A percentile compares a stretch with the other conserved stretches of the same genome.
Evolutionary conservation across 1,140 invertebrate genomes (phyloP).

Genomic region (Formica exsecta): DNA sequence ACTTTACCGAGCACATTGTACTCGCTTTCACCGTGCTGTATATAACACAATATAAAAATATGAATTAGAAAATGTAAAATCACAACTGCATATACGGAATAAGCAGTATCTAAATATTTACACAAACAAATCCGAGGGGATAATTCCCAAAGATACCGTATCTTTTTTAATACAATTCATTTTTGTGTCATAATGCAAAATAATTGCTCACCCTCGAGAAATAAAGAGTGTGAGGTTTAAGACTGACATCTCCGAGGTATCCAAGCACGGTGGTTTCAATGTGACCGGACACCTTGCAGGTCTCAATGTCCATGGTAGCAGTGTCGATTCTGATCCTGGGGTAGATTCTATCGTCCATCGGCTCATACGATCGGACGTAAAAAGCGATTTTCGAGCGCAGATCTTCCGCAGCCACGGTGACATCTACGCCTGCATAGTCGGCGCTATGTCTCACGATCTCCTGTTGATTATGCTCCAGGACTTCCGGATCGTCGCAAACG

Average conservation of each 20-base stretch:
- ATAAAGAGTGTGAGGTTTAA: slow-evolving; percentile 91
- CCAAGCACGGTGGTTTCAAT: slow-evolving; percentile 92
- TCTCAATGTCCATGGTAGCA: slow-evolving; percentile 88
- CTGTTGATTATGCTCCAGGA: slow-evolving; percentile 95
- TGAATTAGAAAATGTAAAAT: not conserved
- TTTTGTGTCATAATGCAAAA: not conserved
- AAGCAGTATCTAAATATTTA: too few relatives aligned
- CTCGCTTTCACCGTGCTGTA: slow-evolving; percentile 96
- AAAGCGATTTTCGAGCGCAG: slow-evolving; percentile 94
- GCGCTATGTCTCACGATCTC: slow-evolving; percentile 96
- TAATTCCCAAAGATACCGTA: too few relatives aligned
- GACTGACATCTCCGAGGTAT: slow-evolving; percentile 92
- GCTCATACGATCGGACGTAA: slow-evolving; percentile 93
- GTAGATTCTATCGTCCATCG: slow-evolving; percentile 88
- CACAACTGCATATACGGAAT: not conserved
- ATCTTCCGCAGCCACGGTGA: slow-evolving; percentile 92
- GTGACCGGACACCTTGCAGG: slow-evolving; percentile 89
- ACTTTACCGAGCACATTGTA: slow-evolving; percentile 96
- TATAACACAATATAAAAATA: not conserved
- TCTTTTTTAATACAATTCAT: not conserved
- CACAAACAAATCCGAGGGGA: too few relatives aligned
- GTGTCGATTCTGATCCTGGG: slow-evolving; percentile 91
- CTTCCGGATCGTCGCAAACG: slow-evolving; percentile 93
- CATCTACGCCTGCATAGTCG: slow-evolving; percentile 94
- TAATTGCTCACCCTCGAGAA: slow-evolving; percentile 89